phyloP scores from a whole-genome alignment of 1,140 invertebrate genomes.

The Drosophila setifemur region DNA sequence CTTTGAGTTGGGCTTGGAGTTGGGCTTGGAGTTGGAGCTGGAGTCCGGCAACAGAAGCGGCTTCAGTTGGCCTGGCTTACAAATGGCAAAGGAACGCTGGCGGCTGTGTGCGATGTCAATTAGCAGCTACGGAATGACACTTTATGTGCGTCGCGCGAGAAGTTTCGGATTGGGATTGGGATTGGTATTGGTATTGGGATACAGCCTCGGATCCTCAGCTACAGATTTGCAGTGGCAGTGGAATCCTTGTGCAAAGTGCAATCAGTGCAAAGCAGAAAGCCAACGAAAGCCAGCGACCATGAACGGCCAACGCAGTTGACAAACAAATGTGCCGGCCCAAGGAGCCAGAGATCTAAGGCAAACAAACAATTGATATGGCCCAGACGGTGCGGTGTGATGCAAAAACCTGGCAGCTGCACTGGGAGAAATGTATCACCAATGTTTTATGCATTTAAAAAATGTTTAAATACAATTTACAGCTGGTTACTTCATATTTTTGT shows the following conservation, averaged over 20 bases:
- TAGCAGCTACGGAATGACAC: constrained; percentile 81
- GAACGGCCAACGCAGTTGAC: constrained; percentile 76
- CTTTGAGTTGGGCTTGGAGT: constrained; percentile 1
- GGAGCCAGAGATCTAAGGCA: constrained; percentile 59
- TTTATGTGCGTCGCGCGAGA: constrained; percentile 78
- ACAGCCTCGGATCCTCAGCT: background rate
- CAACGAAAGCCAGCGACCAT: constrained; percentile 69
- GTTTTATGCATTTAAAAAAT: too few species aligned
- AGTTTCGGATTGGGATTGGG: constrained; percentile 28
- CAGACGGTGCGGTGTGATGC: constrained; percentile 28
- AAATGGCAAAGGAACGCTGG: constrained; percentile 34
- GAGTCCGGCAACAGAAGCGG: constrained; percentile 11
- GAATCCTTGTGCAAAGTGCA: constrained; percentile 75
- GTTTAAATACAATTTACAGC: too few species aligned
- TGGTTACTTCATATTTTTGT: too few species aligned
- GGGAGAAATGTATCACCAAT: background rate
- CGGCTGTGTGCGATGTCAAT: constrained; percentile 80
- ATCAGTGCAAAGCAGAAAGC: constrained; percentile 77
- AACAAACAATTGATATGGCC: constrained; percentile 77
- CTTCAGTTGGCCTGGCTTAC: constrained; percentile 7
- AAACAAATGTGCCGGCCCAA: constrained; percentile 68
- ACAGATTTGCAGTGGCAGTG: constrained; percentile 10
- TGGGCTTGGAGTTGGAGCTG: too few species aligned
- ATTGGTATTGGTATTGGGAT: constrained; percentile 13
- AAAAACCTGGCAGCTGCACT: constrained; percentile 2